Base-by-base conservation (phyloP, 1,140 invertebrate species). In the Steinernema khuongi region DNA sequence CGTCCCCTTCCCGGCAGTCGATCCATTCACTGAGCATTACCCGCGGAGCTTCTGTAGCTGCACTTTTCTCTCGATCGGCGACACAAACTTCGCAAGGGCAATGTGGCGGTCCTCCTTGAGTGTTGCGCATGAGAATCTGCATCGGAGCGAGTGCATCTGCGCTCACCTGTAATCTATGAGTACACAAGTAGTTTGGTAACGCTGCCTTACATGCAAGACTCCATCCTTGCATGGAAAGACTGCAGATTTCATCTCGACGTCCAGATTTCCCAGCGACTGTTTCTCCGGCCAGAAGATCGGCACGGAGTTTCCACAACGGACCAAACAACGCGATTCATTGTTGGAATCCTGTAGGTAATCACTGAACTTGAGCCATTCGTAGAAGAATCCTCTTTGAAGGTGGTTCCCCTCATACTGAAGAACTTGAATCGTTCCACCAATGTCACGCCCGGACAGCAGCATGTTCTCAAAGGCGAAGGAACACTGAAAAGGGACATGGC, bases 11-110 rank as follows among this genome's bases (percentile, higher is more conserved):
- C 31, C 33, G 19, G 30, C 60, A 68, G 71, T 72, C 71, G 44
- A 32, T 72, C 71, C 71, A 72, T 14, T 72, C 71, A 32, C 31
- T 72, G 7, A 72, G 36, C 71, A 72, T 72, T 19, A 72, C 71
- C 72, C 60, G 26, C 0, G 71, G 71, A 0, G 44, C 71, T 29
- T 43, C 22, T 22, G 71, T 72, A 1, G 71, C 70, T 4, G 36
- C n/a, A n/a, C 36, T 41, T n/a, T 60, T 7, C 26, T 73, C 60
- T 72, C 32, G 71, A 11, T 30, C 22, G 22, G 36, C 71, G n/a
- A 72, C 19, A 30, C 71, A 72, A 73, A n/a, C 70, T 17, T 67
- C 71, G 30, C 71, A 72, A 31, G 36, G 31, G 31, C 71, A 72
- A 32, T 71, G 68, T 19, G 70, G 70, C 70, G 70, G 70, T 19